Evolutionary conservation across 2,113 vertebrate species (phyloP).

Genomic region (Argyrosomus japonicus): DNA sequence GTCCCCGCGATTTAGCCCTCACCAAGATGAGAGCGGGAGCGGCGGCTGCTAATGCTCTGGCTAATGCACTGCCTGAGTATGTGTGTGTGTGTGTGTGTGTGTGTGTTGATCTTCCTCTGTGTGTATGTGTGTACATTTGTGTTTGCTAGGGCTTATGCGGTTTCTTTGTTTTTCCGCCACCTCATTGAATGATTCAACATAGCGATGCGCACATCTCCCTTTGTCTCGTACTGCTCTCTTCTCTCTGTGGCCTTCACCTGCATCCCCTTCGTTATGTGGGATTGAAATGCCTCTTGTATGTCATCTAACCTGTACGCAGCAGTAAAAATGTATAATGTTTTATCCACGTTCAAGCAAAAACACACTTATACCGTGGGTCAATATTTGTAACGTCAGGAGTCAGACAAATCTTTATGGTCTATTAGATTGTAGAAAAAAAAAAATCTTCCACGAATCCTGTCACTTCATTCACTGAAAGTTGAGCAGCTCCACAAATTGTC

Average conservation of each 20-base stretch:
- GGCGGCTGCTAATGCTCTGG: slow-evolving; percentile 73
- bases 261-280: slow-evolving; percentile 6
- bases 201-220: slow-evolving; percentile 35
- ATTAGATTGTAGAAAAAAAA: slow-evolving; percentile 1
- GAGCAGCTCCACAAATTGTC: slow-evolving; percentile 45
- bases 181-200: slow-evolving; percentile 45
- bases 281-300: slow-evolving; percentile 5
- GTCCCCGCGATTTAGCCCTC: slow-evolving; percentile 79
- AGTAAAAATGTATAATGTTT: slow-evolving; percentile 10
- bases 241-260: slow-evolving; percentile 43
- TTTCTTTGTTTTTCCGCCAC: slow-evolving; percentile 52
- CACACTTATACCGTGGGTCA: not conserved
- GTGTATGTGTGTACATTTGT: slow-evolving; percentile 17
- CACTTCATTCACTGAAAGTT: slow-evolving; percentile 44
- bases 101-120: slow-evolving; percentile 24
- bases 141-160: slow-evolving; percentile 22
- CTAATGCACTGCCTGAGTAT: slow-evolving; percentile 69
- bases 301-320: slow-evolving; percentile 12
- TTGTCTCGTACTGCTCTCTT: slow-evolving; percentile 41
- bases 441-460: slow-evolving; percentile 16
- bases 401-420: not conserved
- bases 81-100: slow-evolving; percentile 27
- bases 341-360: slow-evolving; percentile 16
- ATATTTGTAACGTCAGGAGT: slow-evolving; percentile 3
- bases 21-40: slow-evolving; percentile 68